Evolutionary conservation across 1,140 invertebrate species (phyloP).

Genomic region (Scaptodrosophila lebanonensis): DNA sequence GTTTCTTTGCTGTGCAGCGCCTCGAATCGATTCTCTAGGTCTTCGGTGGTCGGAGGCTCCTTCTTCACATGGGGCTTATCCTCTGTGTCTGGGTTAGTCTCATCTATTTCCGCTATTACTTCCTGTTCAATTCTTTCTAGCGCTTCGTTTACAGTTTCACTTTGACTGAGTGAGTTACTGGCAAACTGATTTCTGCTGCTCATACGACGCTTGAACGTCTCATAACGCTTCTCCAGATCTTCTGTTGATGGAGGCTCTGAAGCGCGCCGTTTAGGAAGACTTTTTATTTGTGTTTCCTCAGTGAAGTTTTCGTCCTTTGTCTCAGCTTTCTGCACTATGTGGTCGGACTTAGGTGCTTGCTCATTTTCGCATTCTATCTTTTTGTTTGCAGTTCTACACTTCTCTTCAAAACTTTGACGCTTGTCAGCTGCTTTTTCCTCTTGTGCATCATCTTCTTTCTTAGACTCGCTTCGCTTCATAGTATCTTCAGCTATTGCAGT

Average conservation of each 20-base stretch:
- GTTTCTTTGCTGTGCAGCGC: slow-evolving; percentile 37
- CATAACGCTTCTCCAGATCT: slow-evolving; percentile 67
- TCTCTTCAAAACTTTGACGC: slow-evolving; percentile 1
- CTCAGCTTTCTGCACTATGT: not conserved
- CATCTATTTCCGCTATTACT: slow-evolving; percentile 35
- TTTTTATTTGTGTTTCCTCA: not conserved
- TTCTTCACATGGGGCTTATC: slow-evolving; percentile 10
- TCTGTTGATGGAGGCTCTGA: slow-evolving; percentile 71
- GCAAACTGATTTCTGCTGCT: slow-evolving; percentile 46
- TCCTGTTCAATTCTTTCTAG: slow-evolving; percentile 52
- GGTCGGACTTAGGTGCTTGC: not conserved
- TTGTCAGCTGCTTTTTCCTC: not conserved
- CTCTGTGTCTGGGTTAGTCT: slow-evolving; percentile 10
- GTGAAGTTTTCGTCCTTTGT: not conserved
- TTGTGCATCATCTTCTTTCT: too few species aligned
- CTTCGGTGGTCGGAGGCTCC: slow-evolving; percentile 46
- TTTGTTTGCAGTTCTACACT: slow-evolving; percentile 2
- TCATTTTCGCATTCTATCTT: not conserved
- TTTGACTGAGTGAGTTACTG: slow-evolving; percentile 14
- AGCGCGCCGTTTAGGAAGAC: slow-evolving; percentile 41
- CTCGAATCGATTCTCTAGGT: slow-evolving; percentile 61
- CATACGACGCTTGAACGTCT: slow-evolving; percentile 61
- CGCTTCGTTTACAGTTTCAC: slow-evolving; percentile 44
- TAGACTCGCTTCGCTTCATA: not conserved
- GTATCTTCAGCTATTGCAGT: not conserved